Percentiles rank a stretch among this genome's conserved stretches.
phyloP scores from a whole-genome alignment of 2,113 vertebrate species.

The Ginglymostoma cirratum region DNA sequence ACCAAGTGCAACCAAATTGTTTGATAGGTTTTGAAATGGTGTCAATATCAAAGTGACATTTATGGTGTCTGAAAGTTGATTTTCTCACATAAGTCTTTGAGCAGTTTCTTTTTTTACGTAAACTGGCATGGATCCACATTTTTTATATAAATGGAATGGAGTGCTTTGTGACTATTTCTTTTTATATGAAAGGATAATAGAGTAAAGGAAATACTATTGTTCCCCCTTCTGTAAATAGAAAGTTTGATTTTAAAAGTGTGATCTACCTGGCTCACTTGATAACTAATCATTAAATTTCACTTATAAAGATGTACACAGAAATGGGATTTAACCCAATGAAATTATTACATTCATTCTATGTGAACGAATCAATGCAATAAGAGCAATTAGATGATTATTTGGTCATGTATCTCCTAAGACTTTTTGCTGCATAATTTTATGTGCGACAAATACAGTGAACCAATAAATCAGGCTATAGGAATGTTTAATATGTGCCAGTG shows the following conservation, averaged over 20 bases:
- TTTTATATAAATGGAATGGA: not conserved
- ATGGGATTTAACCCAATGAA: not conserved
- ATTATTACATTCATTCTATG: not conserved
- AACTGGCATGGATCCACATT: not conserved
- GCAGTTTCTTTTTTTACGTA: not conserved
- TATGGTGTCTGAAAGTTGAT: not conserved
- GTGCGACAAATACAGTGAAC: not conserved
- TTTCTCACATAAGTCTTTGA: not conserved
- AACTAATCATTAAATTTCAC: not conserved
- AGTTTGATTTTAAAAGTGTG: conserved; percentile 4
- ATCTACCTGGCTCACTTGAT: not conserved
- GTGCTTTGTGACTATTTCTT: not conserved
- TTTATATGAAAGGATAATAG: not conserved
- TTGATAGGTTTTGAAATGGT: not conserved
- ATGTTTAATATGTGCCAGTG: conserved; percentile 16
- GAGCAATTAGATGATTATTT: not conserved
- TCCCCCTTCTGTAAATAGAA: not conserved
- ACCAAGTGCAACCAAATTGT: not conserved
- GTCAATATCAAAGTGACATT: not conserved
- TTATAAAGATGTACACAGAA: not conserved
- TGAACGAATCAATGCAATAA: not conserved
- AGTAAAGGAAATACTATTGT: conserved; percentile 29
- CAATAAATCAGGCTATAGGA: not conserved
- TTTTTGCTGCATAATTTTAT: not conserved
- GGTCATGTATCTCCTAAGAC: not conserved